phyloP scores from a whole-genome alignment of 2,113 vertebrate genomes.

The Jaculus jaculus region DNA sequence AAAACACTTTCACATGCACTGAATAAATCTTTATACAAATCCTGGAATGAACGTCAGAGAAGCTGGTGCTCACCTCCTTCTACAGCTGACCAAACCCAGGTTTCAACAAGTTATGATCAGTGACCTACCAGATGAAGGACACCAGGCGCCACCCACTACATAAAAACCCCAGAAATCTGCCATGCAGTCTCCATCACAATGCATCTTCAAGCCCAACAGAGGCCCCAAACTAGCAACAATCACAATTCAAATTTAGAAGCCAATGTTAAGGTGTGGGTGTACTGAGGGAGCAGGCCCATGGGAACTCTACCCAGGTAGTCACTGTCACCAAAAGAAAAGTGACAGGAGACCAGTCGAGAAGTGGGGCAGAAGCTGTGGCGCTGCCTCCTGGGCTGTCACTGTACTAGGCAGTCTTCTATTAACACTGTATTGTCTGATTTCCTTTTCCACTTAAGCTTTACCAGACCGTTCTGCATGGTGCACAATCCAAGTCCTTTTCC shows the following conservation, averaged over 20 bases:
- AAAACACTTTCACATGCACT: neutral
- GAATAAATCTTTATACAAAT: neutral
- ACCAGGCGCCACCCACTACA: neutral
- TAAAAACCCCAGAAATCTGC: neutral
- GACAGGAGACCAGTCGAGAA: neutral
- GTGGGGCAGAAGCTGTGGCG: neutral
- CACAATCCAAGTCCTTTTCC: neutral
- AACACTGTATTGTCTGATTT: neutral
- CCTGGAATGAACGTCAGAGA: neutral
- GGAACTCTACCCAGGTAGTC: neutral
- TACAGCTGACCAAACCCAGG: neutral
- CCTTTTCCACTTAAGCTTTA: neutral
- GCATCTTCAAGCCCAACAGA: neutral
- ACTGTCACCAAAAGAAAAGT: neutral
- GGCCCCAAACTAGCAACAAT: neutral
- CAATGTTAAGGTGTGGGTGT: neutral
- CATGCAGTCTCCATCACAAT: neutral
- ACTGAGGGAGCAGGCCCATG: neutral
- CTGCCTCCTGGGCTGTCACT: neutral
- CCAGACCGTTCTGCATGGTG: neutral
- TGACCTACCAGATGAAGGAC: neutral
- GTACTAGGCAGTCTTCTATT: neutral
- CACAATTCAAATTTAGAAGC: neutral
- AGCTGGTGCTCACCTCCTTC: neutral
- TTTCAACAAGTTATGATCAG: neutral